Evolutionary conservation across 1,140 invertebrate genomes (phyloP).

Genomic region (Lasaia peninsularis): DNA sequence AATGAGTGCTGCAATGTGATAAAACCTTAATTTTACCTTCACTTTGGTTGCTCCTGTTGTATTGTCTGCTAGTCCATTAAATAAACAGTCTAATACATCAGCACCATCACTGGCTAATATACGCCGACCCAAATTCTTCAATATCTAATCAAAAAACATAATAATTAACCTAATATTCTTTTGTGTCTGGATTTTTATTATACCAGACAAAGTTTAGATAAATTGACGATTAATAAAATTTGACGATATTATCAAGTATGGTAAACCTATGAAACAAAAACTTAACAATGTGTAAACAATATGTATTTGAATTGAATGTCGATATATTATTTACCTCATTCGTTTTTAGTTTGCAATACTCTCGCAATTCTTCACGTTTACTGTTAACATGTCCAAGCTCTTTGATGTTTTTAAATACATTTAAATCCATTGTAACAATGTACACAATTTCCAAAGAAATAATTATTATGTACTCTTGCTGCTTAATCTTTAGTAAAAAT

Average conservation of each 20-base stretch:
- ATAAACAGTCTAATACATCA: slow-evolving; percentile 44
- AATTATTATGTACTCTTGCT: no score
- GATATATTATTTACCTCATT: slow-evolving; percentile 42
- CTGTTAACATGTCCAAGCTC: slow-evolving; percentile 41
- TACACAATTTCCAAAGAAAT: no score
- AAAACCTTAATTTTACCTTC: no score
- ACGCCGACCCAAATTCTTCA: slow-evolving; percentile 37
- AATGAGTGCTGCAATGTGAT: no score
- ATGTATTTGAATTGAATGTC: no score
- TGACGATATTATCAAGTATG: no score
- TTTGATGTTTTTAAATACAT: slow-evolving; percentile 40
- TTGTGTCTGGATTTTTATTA: no score
- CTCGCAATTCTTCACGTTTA: slow-evolving; percentile 43
- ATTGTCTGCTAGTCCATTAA: slow-evolving; percentile 48
- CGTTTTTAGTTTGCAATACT: slow-evolving; percentile 46
- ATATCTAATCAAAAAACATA: slow-evolving; percentile 34
- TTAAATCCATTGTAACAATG: not conserved
- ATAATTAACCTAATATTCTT: not conserved
- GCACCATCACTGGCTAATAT: slow-evolving; percentile 47
- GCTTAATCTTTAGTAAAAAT: no score
- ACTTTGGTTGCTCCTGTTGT: slow-evolving; percentile 32
- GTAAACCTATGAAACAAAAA: no score
- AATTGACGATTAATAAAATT: no score
- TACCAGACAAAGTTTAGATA: no score
- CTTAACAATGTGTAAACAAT: no score